A percentile compares a stretch with the other conserved stretches of the same genome.
Conservation (phyloP, 2,113 vertebrate species). For the Onychorhynchus coronatus region DNA sequence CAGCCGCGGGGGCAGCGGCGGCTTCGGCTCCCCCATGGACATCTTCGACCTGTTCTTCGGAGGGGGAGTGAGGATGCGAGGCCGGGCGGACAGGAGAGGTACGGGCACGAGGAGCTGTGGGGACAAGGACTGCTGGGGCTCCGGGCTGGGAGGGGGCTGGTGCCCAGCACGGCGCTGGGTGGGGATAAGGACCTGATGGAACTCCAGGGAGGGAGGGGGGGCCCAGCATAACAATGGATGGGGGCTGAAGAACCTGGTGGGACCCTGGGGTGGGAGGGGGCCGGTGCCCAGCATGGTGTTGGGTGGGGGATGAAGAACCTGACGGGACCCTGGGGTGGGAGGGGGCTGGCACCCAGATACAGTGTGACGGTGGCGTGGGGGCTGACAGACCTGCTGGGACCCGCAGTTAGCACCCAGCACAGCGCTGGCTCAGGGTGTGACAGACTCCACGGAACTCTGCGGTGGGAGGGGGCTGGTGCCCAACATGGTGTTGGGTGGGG, state of each 20-base stretch:
- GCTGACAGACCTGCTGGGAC: background rate
- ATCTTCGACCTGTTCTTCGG: slow-evolving; percentile 69
- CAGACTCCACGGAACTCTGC: too few relatives aligned
- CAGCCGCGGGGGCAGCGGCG: background rate
- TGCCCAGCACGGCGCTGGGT: fast-evolving
- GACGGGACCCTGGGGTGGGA: background rate
- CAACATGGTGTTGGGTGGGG: too few relatives aligned
- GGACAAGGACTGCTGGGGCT: too few relatives aligned
- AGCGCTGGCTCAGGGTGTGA: background rate
- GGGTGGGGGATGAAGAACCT: too few relatives aligned
- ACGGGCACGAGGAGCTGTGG: too few relatives aligned
- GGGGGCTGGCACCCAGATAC: background rate
- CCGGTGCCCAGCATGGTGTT: fast-evolving
- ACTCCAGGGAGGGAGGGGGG: too few relatives aligned
- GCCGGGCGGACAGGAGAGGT: slow-evolving; percentile 38
- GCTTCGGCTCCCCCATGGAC: slow-evolving; percentile 59
- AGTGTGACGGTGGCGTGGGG: background rate
- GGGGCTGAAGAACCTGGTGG: too few relatives aligned
- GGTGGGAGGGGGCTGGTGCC: too few relatives aligned
- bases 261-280: background rate
- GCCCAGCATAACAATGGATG: too few relatives aligned
- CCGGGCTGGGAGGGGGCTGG: background rate
- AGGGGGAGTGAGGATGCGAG: background rate
- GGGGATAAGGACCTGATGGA: too few relatives aligned
- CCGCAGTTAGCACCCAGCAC: background rate